Evolutionary conservation across 1,140 invertebrate species (phyloP).

Genomic region (Lepeophtheirus salmonis): DNA sequence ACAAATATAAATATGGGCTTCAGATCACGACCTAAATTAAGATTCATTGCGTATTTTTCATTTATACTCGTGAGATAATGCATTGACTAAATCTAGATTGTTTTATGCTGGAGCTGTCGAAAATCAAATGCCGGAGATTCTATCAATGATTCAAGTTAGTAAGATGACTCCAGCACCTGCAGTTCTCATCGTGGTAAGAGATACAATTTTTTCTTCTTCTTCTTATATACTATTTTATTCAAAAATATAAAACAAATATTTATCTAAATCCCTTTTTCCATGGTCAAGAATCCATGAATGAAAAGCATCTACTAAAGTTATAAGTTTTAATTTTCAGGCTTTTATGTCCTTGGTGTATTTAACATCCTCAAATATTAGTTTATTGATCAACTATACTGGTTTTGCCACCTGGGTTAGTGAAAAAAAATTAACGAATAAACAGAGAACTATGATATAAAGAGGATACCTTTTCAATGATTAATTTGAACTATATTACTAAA

Average conservation of each 20-base stretch:
- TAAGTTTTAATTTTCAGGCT: slow-evolving; percentile 14
- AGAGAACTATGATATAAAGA: background rate
- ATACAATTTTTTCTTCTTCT: no score
- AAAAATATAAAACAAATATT: no score
- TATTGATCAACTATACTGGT: slow-evolving; percentile 19
- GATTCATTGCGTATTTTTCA: no score
- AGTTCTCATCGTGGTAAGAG: slow-evolving; percentile 29
- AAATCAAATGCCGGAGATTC: slow-evolving; percentile 33
- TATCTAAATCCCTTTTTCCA: no score
- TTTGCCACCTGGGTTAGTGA: slow-evolving; percentile 18
- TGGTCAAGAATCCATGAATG: no score
- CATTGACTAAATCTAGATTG: no score
- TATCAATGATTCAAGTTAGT: slow-evolving; percentile 31
- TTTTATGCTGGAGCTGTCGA: slow-evolving; percentile 30
- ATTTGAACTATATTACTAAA: background rate
- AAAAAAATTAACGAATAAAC: background rate
- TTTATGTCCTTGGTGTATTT: slow-evolving; percentile 17
- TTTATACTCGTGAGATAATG: no score
- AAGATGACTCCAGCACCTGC: slow-evolving; percentile 33
- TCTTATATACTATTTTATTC: no score
- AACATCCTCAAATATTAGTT: slow-evolving; percentile 14
- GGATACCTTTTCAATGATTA: background rate
- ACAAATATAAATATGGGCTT: no score
- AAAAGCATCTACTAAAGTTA: background rate
- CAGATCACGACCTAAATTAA: no score